Conservation (phyloP, 2,113 vertebrate genomes). For the Bujurquina vittata region DNA sequence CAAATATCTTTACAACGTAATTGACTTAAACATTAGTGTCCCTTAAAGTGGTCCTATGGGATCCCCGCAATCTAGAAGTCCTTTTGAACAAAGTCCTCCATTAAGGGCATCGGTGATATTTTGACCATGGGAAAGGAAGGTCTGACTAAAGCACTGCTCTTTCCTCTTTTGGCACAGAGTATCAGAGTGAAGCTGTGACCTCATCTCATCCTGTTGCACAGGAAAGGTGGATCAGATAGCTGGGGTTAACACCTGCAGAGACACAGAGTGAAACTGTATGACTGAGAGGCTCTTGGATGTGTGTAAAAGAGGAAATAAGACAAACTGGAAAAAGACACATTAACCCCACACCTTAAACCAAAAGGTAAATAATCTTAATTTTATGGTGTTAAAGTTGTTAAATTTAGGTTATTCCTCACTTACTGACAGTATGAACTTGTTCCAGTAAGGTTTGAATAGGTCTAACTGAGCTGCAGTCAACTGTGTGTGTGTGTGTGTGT, state of each 20-base stretch:
- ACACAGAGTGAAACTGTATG: background rate
- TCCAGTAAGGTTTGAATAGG: background rate
- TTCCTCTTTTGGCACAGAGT: slow-evolving; percentile 52
- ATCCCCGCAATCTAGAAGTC: no score
- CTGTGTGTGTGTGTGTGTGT: slow-evolving; percentile 35
- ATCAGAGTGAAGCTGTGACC: slow-evolving; percentile 51
- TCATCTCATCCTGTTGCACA: slow-evolving; percentile 67
- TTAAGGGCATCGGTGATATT: slow-evolving; percentile 21
- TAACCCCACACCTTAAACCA: background rate
- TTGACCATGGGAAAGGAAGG: slow-evolving; percentile 67
- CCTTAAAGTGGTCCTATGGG: background rate
- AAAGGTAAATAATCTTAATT: background rate
- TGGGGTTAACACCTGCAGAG: slow-evolving; percentile 43
- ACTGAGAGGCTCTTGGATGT: slow-evolving; percentile 16
- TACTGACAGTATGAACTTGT: background rate
- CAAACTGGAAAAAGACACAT: background rate
- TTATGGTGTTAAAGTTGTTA: background rate
- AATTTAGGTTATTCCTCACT: background rate
- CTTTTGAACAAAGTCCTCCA: background rate
- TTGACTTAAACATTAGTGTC: background rate
- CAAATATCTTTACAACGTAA: background rate
- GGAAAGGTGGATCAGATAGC: slow-evolving; percentile 69
- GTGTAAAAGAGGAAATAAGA: background rate
- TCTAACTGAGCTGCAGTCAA: slow-evolving; percentile 38
- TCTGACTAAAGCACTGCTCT: slow-evolving; percentile 39